A percentile compares a stretch with the other conserved stretches of the same genome.
phyloP scores from a whole-genome alignment of 1,140 invertebrate species.

The Eurosta solidaginis region DNA sequence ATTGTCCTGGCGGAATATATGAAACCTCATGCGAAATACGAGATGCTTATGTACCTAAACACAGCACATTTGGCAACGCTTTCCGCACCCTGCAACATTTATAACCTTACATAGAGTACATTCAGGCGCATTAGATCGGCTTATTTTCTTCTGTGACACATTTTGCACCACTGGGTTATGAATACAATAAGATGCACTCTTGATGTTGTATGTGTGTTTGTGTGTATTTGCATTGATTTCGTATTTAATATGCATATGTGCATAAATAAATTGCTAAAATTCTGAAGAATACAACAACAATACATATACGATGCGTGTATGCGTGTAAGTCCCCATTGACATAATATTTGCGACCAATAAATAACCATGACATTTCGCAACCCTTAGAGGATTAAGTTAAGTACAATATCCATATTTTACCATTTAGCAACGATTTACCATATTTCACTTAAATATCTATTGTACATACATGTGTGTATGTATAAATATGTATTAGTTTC shows the following conservation, averaged over 20 bases:
- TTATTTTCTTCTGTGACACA: no score
- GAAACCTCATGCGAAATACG: no score
- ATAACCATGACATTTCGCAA: not conserved
- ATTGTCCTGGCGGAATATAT: no score
- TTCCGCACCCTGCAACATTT: no score
- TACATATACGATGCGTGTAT: not conserved
- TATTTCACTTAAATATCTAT: not conserved
- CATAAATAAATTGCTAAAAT: not conserved
- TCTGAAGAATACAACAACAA: not conserved
- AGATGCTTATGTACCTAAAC: no score
- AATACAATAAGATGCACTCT: no score
- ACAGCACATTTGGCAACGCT: no score
- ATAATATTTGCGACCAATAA: not conserved
- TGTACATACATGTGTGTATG: not conserved
- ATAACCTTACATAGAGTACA: no score
- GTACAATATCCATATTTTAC: not conserved
- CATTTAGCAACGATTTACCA: not conserved
- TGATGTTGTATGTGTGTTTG: no score
- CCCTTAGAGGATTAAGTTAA: not conserved
- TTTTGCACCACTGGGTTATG: no score
- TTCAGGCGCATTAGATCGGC: no score
- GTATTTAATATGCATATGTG: not conserved
- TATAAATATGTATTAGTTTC: not conserved
- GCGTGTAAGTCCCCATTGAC: not conserved
- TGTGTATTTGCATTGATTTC: no score